These are phyloP conservation scores for Hypercompe scribonia DNA, from an alignment of 2,888 invertebrate species.

Conservation along the genomic window DNA sequence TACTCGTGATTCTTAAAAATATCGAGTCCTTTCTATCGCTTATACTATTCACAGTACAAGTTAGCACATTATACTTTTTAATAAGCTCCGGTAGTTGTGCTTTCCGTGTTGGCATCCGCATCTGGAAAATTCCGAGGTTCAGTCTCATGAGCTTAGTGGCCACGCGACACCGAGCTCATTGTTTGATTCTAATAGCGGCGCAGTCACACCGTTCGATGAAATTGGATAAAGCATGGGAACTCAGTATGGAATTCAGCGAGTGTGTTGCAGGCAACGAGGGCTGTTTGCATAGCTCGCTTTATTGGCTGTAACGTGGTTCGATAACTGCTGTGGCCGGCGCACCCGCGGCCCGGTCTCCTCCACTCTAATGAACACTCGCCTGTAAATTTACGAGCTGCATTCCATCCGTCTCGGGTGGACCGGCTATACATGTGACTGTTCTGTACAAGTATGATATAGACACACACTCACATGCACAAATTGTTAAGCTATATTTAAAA, in stretches of 20 bases:
- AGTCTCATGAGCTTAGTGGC: constrained; percentile 70
- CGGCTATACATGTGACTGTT: constrained; percentile 48
- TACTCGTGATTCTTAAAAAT: neutral
- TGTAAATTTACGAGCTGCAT: constrained; percentile 68
- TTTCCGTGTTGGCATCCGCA: constrained; percentile 56
- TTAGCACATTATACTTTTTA: constrained; percentile 34
- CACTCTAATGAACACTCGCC: constrained; percentile 72
- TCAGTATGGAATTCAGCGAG: constrained; percentile 77
- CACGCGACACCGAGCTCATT: constrained; percentile 79
- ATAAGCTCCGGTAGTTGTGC: constrained; percentile 46
- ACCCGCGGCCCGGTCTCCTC: constrained; percentile 56
- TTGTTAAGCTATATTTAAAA: constrained; percentile 35
- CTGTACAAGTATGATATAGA: constrained; percentile 29
- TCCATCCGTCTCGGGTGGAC: constrained; percentile 61
- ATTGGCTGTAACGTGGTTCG: constrained; percentile 80
- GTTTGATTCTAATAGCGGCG: constrained; percentile 76
- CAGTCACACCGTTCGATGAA: constrained; percentile 79
- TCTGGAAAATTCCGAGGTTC: constrained; percentile 71
- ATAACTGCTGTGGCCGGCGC: constrained; percentile 64
- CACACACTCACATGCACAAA: constrained; percentile 25
- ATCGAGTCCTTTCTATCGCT: neutral
- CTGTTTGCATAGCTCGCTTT: constrained; percentile 85
- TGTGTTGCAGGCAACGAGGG: constrained; percentile 67
- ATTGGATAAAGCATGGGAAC: constrained; percentile 86
- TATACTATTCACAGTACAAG: neutral